phyloP scores from a whole-genome alignment of 1,140 invertebrate genomes.

The Eueides isabella region DNA sequence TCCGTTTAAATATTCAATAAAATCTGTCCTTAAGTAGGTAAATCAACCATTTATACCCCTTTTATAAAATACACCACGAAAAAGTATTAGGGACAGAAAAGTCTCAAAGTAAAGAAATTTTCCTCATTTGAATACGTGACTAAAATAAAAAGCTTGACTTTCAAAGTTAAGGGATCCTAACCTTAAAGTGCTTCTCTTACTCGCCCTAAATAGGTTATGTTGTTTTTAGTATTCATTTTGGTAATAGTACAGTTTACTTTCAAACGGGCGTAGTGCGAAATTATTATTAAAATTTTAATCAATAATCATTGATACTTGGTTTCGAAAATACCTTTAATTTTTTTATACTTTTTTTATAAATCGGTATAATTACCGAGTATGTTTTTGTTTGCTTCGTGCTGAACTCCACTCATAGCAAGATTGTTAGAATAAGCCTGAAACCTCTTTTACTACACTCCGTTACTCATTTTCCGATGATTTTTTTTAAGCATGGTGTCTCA shows the following conservation, averaged over 20 bases:
- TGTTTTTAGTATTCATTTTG: background rate
- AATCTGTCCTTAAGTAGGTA: slow-evolving; percentile 23
- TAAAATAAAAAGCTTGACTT: slow-evolving; percentile 39
- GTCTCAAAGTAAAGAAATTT: slow-evolving; percentile 41
- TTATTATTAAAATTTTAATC: background rate
- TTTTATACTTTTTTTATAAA: too few relatives aligned
- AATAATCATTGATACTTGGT: too few relatives aligned
- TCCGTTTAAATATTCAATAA: slow-evolving; percentile 25
- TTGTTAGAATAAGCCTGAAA: too few relatives aligned
- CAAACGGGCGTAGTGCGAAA: background rate
- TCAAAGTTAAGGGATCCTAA: slow-evolving; percentile 26
- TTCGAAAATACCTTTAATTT: too few relatives aligned
- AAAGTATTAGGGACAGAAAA: slow-evolving; percentile 32
- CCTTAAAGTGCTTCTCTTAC: slow-evolving; percentile 26
- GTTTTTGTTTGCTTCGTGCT: too few relatives aligned
- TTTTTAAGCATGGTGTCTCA: too few relatives aligned
- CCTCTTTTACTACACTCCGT: too few relatives aligned
- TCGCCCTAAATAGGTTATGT: slow-evolving; percentile 29
- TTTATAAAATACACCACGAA: slow-evolving; percentile 39
- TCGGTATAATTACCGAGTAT: too few relatives aligned
- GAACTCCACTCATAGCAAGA: too few relatives aligned
- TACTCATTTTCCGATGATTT: too few relatives aligned
- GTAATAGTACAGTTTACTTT: background rate
- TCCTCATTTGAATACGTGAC: slow-evolving; percentile 45
- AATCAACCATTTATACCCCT: slow-evolving; percentile 38